These are phyloP conservation scores for Bungarus multicinctus DNA, from an alignment of 2,113 vertebrate species.

Conservation along the genomic window DNA sequence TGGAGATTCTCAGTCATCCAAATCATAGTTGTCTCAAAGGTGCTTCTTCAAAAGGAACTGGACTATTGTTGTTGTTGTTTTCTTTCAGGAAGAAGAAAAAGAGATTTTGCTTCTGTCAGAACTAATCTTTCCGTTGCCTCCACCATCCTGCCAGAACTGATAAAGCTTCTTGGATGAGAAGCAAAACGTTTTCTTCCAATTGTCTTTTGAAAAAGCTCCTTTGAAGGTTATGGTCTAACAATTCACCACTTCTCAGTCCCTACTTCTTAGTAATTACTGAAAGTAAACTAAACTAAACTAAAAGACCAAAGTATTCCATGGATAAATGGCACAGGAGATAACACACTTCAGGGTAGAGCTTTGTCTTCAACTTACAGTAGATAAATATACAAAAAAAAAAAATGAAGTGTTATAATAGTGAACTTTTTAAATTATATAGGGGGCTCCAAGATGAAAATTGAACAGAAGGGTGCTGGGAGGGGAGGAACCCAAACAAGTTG, in stretches of 20 bases:
- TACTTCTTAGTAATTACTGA: neutral
- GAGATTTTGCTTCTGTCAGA: too few relatives aligned
- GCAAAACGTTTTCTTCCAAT: too few relatives aligned
- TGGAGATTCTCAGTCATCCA: too few relatives aligned
- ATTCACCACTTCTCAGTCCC: neutral
- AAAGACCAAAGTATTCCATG: neutral
- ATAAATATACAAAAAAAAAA: neutral
- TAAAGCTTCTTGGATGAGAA: too few relatives aligned
- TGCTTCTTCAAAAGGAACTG: too few relatives aligned
- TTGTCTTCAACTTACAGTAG: neutral
- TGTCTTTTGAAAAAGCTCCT: too few relatives aligned
- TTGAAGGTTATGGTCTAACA: neutral
- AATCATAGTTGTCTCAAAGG: too few relatives aligned
- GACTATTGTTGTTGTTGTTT: too few relatives aligned
- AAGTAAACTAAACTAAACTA: too few relatives aligned
- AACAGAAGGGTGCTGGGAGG: neutral
- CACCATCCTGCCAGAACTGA: too few relatives aligned
- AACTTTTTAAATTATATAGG: neutral
- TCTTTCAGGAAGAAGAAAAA: too few relatives aligned
- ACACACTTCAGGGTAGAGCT: neutral
- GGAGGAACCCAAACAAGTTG: neutral
- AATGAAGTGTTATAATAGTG: neutral
- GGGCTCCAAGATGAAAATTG: neutral
- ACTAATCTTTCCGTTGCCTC: too few relatives aligned
- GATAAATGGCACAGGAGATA: neutral